A percentile compares a stretch with the other conserved stretches of the same genome.
Evolutionary conservation across 2,113 vertebrate genomes (phyloP).

Genomic region (Protomyctophum bolini): DNA sequence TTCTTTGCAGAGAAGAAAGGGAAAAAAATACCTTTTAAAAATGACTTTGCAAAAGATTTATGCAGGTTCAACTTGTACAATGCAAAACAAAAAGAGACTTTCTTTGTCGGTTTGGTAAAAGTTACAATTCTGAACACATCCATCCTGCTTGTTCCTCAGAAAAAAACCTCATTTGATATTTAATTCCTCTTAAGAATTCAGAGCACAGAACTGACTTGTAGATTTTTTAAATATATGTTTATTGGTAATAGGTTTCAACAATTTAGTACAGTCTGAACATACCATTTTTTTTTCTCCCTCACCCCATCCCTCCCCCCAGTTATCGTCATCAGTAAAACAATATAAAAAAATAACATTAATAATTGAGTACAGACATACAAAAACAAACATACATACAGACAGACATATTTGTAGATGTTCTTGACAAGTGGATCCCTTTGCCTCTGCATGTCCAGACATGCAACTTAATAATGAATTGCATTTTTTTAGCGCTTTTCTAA

Average conservation of each 20-base stretch:
- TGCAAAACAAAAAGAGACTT: constrained; percentile 2
- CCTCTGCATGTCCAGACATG: constrained; percentile 4
- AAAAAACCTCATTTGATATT: neutral
- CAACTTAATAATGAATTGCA: too few relatives aligned
- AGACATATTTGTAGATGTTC: constrained; percentile 35
- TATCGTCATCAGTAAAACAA: too few relatives aligned
- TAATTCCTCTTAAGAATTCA: constrained; percentile 11
- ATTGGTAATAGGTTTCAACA: too few relatives aligned
- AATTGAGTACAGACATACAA: too few relatives aligned
- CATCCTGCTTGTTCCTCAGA: constrained; percentile 10
- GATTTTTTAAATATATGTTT: too few relatives aligned
- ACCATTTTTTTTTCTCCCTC: too few relatives aligned
- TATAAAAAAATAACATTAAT: too few relatives aligned
- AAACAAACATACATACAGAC: too few relatives aligned
- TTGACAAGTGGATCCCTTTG: constrained; percentile 39
- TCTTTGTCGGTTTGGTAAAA: constrained; percentile 20
- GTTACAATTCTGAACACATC: constrained; percentile 8
- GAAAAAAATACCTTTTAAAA: neutral
- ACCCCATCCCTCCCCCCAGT: too few relatives aligned
- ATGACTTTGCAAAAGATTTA: neutral
- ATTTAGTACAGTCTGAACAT: too few relatives aligned
- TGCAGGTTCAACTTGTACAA: constrained; percentile 26
- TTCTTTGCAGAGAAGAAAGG: constrained; percentile 1
- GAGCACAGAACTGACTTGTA: constrained; percentile 29
- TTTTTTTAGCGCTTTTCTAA: too few relatives aligned